Percentiles rank a stretch among this genome's conserved stretches.
Evolutionary conservation across 2,888 invertebrate species (phyloP).

Genomic region (Epistrophella euchroma): DNA sequence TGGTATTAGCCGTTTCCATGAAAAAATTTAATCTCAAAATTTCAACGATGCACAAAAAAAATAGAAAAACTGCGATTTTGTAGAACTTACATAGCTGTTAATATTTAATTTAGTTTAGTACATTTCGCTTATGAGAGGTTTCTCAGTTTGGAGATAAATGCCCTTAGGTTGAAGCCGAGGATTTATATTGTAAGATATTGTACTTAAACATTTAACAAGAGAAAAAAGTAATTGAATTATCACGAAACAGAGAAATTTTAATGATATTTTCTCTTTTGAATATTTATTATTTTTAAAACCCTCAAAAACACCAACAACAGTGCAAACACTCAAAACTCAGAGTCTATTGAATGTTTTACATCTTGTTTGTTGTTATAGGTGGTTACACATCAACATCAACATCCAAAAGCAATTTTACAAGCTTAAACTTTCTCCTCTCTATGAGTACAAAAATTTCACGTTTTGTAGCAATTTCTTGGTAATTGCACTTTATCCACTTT

Average conservation of each 20-base stretch:
- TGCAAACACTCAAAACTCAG: not conserved
- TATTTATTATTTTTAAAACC: not conserved
- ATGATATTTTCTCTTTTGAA: not conserved
- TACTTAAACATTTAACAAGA: not conserved
- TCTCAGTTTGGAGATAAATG: no score
- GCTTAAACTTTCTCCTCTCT: not conserved
- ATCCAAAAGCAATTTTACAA: slow-evolving; percentile 26
- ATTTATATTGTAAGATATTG: no score
- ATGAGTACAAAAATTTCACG: slow-evolving; percentile 17
- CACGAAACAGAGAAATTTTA: not conserved
- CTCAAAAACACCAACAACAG: not conserved
- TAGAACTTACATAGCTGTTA: no score
- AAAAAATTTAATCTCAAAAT: no score
- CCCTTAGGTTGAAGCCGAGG: no score
- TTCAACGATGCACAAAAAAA: no score
- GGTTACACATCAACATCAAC: slow-evolving; percentile 15
- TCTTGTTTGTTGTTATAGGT: slow-evolving; percentile 7
- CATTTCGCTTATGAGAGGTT: no score
- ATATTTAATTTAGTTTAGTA: no score
- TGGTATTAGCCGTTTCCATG: no score
- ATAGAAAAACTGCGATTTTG: no score
- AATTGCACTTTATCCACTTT: slow-evolving; percentile 40
- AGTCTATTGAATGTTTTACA: not conserved
- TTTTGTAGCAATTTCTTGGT: slow-evolving; percentile 45
- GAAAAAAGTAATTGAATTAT: not conserved